A percentile compares a stretch with the other conserved stretches of the same genome.
Conservation (phyloP, 2,113 vertebrate genomes). For the Terrapene triunguis region DNA sequence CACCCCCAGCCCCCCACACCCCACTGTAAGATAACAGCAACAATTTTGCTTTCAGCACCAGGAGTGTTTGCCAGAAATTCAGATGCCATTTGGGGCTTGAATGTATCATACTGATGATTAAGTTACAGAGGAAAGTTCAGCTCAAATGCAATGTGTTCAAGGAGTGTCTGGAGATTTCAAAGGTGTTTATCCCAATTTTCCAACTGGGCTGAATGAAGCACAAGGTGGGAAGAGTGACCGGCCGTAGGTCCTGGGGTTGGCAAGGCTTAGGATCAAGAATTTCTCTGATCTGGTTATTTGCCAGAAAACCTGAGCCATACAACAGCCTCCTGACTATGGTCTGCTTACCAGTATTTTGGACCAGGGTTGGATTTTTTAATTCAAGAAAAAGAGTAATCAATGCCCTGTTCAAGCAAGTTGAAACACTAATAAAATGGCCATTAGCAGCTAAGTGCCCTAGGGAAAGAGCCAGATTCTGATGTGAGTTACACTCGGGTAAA, state of each 20-base stretch:
- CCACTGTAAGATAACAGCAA: not conserved
- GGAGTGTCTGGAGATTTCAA: not conserved
- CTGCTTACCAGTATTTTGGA: not conserved
- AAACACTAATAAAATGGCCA: fast-evolving
- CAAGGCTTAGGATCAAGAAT: not conserved
- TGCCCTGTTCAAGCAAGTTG: not conserved
- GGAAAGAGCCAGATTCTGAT: not conserved
- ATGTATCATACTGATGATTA: not conserved
- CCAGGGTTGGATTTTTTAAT: not conserved
- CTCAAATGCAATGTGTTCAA: not conserved
- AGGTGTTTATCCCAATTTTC: not conserved
- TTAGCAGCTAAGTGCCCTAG: not conserved
- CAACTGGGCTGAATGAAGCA: not conserved
- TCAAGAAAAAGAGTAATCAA: not conserved
- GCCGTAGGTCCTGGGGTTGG: not conserved
- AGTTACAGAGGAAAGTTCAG: not conserved
- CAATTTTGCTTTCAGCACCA: not conserved
- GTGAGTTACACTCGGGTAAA: not conserved
- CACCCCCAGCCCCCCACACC: not conserved
- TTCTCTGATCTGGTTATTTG: not conserved
- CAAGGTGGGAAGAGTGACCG: not conserved
- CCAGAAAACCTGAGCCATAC: not conserved
- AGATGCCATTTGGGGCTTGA: not conserved
- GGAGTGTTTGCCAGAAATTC: not conserved
- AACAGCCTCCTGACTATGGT: not conserved